Evolutionary conservation across 1,140 invertebrate species (phyloP), one percentile per base, ranked within the genome.

Genomic region (Camponotus vicinus): DNA sequence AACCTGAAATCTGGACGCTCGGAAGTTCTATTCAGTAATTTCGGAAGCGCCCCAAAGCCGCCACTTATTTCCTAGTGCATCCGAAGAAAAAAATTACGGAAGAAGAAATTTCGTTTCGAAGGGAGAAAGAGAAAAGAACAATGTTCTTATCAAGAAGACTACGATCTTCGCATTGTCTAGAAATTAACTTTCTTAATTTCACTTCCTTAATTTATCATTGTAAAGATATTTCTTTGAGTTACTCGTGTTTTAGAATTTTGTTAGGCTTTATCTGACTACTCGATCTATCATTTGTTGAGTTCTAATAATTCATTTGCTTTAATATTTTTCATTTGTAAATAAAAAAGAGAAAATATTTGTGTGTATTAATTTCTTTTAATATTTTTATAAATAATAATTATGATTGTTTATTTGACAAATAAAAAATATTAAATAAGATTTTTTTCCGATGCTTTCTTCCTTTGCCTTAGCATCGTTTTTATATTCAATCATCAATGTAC

Each of bases 11-110:
- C 55, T 80, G 55, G 77, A 78, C 83, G 87, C 57, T 42, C n/a
- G 61, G 69, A 86, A 88, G 88, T 88, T 86, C 73, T 69, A 85
- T 66, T 85, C 69, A 40, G 70, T 73, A 88, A 64, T 88, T 86
- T 70, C 87, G 67, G 40, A 75, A 71, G 42, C 59, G 52, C 57
- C 71, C 82, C 77, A 77, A 88, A 86, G 85, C 63, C 83, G 49
- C 63, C 57, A 52, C 42, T 82, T 61, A 66, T 61, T 77, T 89
- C 87, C 27, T 42, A 18, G 13, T n/a, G 55, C 73, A 18, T 18
- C 3, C 77, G 64, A 82, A 66, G 75, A 83, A 71, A 71, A 77
- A 76, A 55, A 85, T 66, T 32, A 11, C 52, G 27, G 67, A n/a
- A 2, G 52, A 82, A 49, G 40, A 82, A 75, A 55, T 82, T 27